These are phyloP conservation scores for Sclerodermus sp. DNA, from an alignment of 2,888 invertebrate genomes.

Conservation along the genomic window DNA sequence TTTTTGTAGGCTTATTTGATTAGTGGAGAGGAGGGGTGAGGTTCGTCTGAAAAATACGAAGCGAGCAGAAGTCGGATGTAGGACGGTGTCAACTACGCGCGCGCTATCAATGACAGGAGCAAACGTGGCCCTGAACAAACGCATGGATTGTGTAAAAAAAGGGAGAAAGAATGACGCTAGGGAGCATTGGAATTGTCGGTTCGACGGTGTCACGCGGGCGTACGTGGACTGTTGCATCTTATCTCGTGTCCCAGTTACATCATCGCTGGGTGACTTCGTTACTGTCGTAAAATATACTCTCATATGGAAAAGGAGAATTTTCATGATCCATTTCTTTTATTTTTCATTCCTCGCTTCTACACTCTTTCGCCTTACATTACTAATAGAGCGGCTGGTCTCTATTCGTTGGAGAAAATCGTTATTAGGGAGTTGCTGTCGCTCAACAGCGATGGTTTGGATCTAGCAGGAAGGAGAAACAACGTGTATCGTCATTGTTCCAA, in stretches of 20 bases:
- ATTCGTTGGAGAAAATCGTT: too few relatives aligned
- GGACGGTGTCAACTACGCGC: slow-evolving; percentile 7
- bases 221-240: slow-evolving; percentile 33
- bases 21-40: too few relatives aligned
- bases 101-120: slow-evolving; percentile 30
- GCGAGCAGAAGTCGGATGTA: too few relatives aligned
- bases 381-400: too few relatives aligned
- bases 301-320: not conserved
- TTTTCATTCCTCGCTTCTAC: too few relatives aligned
- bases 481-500: too few relatives aligned
- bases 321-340: not conserved
- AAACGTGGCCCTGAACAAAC: slow-evolving; percentile 32
- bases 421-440: too few relatives aligned
- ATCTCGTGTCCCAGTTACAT: slow-evolving; percentile 39
- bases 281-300: not conserved
- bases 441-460: too few relatives aligned
- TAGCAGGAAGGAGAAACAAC: too few relatives aligned
- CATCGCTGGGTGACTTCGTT: slow-evolving; percentile 13
- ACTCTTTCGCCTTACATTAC: too few relatives aligned
- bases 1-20: too few relatives aligned
- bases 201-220: slow-evolving; percentile 28
- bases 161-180: not conserved
- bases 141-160: slow-evolving; percentile 13
- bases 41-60: too few relatives aligned
- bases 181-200: slow-evolving; percentile 21